A percentile compares a stretch with the other conserved stretches of the same genome.
Evolutionary conservation across 2,797 vertebrate genomes (phyloP).

Genomic region (Phylloscopus collybita): DNA sequence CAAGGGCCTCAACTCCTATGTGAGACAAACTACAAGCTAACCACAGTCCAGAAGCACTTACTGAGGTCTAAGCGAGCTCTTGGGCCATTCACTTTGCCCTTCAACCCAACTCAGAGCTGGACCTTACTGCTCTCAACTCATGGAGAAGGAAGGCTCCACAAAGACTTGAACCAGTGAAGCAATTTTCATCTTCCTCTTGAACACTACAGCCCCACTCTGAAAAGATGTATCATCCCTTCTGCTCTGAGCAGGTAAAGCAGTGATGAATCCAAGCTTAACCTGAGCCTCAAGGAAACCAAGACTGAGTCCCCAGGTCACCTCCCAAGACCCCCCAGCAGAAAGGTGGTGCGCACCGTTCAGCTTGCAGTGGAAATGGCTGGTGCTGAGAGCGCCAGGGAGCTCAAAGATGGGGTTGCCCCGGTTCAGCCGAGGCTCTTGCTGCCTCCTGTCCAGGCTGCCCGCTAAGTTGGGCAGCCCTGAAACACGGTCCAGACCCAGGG

Average conservation of each 20-base stretch:
- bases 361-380: slow-evolving; percentile 76
- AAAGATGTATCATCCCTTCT: not conserved
- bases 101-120: not conserved
- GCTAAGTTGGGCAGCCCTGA: slow-evolving; percentile 72
- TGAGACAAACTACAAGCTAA: not conserved
- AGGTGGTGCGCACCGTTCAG: slow-evolving; percentile 81
- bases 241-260: not conserved
- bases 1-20: not conserved
- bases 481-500: slow-evolving; percentile 84
- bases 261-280: not conserved
- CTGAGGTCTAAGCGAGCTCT: not conserved
- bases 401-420: slow-evolving; percentile 89
- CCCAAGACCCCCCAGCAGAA: not conserved
- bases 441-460: slow-evolving; percentile 79
- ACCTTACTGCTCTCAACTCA: not conserved
- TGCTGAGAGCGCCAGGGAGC: slow-evolving; percentile 81
- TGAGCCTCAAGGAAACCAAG: not conserved
- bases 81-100: not conserved
- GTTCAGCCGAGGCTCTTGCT: slow-evolving; percentile 76
- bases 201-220: not conserved
- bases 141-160: not conserved
- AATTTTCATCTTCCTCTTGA: not conserved
- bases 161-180: not conserved
- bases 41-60: not conserved
- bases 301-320: not conserved